Percentiles rank a stretch among this genome's conserved stretches.
Conservation (phyloP, 1,140 invertebrate species). For the Oncopodura yosiiana region DNA sequence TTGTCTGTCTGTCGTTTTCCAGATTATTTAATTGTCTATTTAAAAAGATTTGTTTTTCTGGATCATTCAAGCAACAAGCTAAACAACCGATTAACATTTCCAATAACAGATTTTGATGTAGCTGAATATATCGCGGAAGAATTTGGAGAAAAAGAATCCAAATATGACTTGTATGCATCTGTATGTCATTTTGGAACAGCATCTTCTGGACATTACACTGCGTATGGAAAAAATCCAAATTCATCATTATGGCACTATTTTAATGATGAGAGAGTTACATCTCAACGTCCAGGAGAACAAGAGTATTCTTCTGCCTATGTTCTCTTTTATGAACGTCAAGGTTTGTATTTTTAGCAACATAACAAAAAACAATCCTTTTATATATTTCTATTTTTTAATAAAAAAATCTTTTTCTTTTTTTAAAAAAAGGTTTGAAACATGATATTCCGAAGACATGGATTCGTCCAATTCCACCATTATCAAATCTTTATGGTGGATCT, state of each 20-base stretch:
- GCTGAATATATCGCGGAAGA: conserved; percentile 38
- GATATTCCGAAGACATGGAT: too few species aligned
- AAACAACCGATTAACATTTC: conserved; percentile 57
- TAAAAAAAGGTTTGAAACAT: too few species aligned
- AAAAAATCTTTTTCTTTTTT: too few species aligned
- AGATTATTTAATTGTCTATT: conserved; percentile 59
- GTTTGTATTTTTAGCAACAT: conserved; percentile 37
- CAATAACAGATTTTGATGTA: conserved; percentile 50
- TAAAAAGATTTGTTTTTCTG: conserved; percentile 62
- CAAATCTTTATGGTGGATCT: too few species aligned
- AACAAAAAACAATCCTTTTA: too few species aligned
- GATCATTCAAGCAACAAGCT: conserved; percentile 58
- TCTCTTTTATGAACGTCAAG: conserved; percentile 56
- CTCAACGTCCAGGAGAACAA: conserved; percentile 50
- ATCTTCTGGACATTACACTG: conserved; percentile 59
- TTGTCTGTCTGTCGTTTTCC: conserved; percentile 59
- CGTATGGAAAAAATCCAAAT: conserved; percentile 54
- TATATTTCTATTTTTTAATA: too few species aligned
- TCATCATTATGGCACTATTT: conserved; percentile 57
- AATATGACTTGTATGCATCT: conserved; percentile 57
- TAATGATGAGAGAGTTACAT: conserved; percentile 54
- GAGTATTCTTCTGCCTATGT: conserved; percentile 59
- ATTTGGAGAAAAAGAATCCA: conserved; percentile 6
- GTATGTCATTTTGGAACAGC: conserved; percentile 63
- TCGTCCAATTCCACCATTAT: too few species aligned